Conservation (phyloP, 1,140 invertebrate species). For the Dysdera silvatica region DNA sequence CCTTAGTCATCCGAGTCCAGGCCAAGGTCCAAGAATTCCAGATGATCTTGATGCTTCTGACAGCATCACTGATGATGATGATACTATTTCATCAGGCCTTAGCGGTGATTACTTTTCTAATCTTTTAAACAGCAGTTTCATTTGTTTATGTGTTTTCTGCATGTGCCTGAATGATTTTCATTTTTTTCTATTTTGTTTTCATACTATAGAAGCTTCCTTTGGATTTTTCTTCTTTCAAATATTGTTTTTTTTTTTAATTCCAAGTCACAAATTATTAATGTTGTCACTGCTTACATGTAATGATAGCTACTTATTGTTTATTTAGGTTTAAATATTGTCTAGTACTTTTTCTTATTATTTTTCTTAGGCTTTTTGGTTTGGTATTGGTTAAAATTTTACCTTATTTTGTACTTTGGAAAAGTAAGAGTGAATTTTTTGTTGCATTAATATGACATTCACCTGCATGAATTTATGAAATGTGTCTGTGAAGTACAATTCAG, state of each 20-base stretch:
- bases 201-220: neutral
- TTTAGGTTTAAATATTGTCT: no score
- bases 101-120: constrained; percentile 32
- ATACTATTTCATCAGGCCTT: constrained; percentile 36
- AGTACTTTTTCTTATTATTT: no score
- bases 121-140: neutral
- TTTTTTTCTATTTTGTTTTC: constrained; percentile 1
- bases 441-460: no score
- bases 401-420: no score
- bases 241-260: constrained; percentile 7
- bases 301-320: no score
- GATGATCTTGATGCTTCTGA: constrained; percentile 31
- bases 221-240: neutral
- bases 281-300: no score
- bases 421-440: no score
- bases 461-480: no score
- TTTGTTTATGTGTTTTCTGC: neutral
- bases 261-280: no score
- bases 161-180: constrained; percentile 11
- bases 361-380: no score
- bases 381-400: no score
- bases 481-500: no score
- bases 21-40: constrained; percentile 23
- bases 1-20: constrained; percentile 19
- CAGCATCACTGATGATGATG: constrained; percentile 34